Evolutionary conservation across 2,113 vertebrate species (phyloP).

Genomic region (Semnornis frantzii): DNA sequence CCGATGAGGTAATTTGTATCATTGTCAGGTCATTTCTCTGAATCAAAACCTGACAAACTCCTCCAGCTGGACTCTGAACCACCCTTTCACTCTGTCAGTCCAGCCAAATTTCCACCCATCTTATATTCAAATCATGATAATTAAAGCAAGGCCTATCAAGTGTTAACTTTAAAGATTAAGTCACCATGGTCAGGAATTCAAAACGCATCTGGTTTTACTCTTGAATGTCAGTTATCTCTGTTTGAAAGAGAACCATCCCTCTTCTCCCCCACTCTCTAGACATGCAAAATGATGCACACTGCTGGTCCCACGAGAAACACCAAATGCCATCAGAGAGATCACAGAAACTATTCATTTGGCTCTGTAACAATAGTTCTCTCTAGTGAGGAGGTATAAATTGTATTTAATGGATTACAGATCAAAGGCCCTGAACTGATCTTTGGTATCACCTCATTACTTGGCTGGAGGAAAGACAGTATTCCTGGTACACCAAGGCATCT

Average conservation of each 20-base stretch:
- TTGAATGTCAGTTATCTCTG: neutral
- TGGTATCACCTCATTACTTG: neutral
- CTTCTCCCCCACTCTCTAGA: neutral
- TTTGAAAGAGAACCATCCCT: neutral
- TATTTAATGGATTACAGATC: constrained; percentile 25
- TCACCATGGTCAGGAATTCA: neutral
- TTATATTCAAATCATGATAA: neutral
- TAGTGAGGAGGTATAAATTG: neutral
- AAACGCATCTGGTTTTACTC: neutral
- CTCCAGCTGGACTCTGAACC: neutral
- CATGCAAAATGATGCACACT: neutral
- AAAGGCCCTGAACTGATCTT: neutral
- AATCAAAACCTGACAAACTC: neutral
- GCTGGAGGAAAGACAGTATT: neutral
- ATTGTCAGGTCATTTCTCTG: neutral
- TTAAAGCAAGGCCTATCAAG: neutral
- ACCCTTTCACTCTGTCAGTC: neutral
- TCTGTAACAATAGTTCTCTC: neutral
- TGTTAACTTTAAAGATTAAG: neutral
- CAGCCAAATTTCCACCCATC: neutral
- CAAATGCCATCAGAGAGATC: neutral
- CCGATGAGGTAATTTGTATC: neutral
- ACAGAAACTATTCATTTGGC: neutral
- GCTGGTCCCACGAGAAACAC: neutral
- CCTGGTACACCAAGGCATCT: neutral